Percentiles rank a stretch among this genome's conserved stretches.
These are phyloP conservation scores for Drosophila bipectinata DNA, from an alignment of 1,140 invertebrate species.

Conservation along the genomic window DNA sequence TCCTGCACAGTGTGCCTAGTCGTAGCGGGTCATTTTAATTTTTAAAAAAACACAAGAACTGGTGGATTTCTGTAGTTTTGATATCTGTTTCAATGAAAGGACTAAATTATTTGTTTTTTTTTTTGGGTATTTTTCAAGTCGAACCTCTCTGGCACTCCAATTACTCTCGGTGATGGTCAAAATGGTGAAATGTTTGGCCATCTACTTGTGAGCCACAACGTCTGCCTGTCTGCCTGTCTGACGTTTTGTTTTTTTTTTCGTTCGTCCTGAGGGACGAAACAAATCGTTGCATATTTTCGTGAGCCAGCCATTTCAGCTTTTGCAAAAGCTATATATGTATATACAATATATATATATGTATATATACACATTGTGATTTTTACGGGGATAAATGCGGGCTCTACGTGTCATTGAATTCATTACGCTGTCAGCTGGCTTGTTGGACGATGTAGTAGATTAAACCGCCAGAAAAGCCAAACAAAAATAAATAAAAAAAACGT, in stretches of 20 bases:
- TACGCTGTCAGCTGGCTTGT: conserved; percentile 59
- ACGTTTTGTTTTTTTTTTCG: conserved; percentile 15
- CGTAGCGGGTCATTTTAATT: neutral
- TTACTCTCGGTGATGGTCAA: conserved; percentile 26
- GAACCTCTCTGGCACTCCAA: neutral
- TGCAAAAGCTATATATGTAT: conserved; percentile 12
- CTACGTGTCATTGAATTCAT: conserved; percentile 78
- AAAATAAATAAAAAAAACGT: neutral
- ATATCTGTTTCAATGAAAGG: neutral
- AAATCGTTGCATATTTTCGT: conserved; percentile 77
- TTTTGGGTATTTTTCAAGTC: conserved; percentile 6
- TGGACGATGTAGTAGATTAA: conserved; percentile 30
- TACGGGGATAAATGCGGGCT: conserved; percentile 12
- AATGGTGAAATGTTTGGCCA: conserved; percentile 15
- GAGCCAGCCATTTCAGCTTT: conserved; percentile 57
- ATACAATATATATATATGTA: neutral
- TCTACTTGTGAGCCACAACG: neutral
- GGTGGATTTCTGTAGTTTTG: neutral
- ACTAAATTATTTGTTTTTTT: neutral
- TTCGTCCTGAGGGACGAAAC: conserved; percentile 55
- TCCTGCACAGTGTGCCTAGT: neutral
- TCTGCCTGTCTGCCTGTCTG: neutral
- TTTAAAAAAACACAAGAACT: too few relatives aligned
- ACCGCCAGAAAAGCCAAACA: conserved; percentile 14
- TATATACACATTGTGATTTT: conserved; percentile 17